Base-by-base conservation (phyloP, 2,797 vertebrate genomes). In the Microctenopoma stevenorrisi region DNA sequence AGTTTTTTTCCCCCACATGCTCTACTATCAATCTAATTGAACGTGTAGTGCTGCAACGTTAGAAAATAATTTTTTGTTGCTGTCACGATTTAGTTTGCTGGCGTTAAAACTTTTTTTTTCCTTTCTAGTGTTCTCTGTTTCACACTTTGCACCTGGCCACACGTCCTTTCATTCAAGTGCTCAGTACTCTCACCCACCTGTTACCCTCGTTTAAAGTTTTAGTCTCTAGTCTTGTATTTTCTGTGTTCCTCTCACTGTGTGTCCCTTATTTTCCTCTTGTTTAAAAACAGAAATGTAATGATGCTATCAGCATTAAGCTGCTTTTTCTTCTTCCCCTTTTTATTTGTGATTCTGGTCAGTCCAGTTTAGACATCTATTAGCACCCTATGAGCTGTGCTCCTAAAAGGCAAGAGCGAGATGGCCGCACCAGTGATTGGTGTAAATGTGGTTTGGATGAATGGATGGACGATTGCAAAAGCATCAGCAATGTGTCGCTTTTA, bases 381-480 rank as follows among this genome's bases (percentile, higher is more conserved):
- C 46, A 22, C 46, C 4, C 9, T n/a, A 12, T 18, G 46, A 48
- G 44, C 33, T 65, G 43, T 47, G 30, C 15, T 18, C 18, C 42
- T 48, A 18, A 66, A 55, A 28, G 25, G 11, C 22, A 22, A 65
- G 35, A 55, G 18, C 9, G 5, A 12, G 3, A n/a, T 13, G 16
- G 15, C 15, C 40, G 10, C 9, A 46, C 16, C 11, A 13, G 50
- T 15, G 18, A n/a, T 48, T 14, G 35, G n/a, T 15, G 13, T 44
- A 40, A 12, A n/a, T 15, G 1, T 5, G 9, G 30, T 54, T 64
- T 53, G 35, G 42, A 26, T 33, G 28, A 52, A 35, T 16, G 16
- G 10, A 43, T 55, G 28, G 10, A 30, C 16, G 58, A 72, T 55
- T 60, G 40, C 44, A 16, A 64, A 66, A 14, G n/a, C 28, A 15